Evolutionary conservation across 2,888 invertebrate genomes (phyloP), one percentile per base, ranked within the genome.

Genomic region (Lasius fuliginosus): DNA sequence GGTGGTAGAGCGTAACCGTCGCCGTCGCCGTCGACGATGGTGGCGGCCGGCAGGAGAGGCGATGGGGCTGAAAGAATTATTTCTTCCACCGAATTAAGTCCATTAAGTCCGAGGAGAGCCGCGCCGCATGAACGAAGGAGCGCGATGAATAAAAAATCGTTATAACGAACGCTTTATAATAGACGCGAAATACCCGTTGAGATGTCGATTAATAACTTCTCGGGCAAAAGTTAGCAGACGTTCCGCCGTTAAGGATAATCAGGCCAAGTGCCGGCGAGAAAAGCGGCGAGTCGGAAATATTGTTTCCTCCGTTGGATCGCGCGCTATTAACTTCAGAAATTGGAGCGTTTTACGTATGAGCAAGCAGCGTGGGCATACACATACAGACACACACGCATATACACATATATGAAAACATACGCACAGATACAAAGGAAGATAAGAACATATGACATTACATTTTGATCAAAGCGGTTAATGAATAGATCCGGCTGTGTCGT

Each of bases 21-120:
- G 83, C 8, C 53, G 53, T n/a, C 18, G 4, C 0, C 46, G 46
- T 5, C 46, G 18, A 27, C 67, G 79, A 42, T 33, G 42, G 40
- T 73, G 42, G 74, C 46, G 60, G 23, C 75, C 71, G 56, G 77
- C 23, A 27, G 79, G 30, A 84, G 42, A 81, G 77, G 65, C 89
- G 88, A 90, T 87, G 81, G 83, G 85, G 85, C 89, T 82, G 84
- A 89, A 89, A 86, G 88, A 90, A 89, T 87, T 85, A 84, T 89
- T 87, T 86, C 86, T 87, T 85, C 83, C 58, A 27, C 58, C 33
- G 86, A 82, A 90, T 88, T 77, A 86, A 73, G 69, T 53, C 79
- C 83, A 85, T 87, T 88, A 85, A 88, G 58, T 58, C 49, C 33
- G 62, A 68, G 33, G 46, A 65, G 58, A 62, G 49, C 74, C 79